Conservation (phyloP, 2,888 invertebrate species). For the Drosophila greeni region DNA sequence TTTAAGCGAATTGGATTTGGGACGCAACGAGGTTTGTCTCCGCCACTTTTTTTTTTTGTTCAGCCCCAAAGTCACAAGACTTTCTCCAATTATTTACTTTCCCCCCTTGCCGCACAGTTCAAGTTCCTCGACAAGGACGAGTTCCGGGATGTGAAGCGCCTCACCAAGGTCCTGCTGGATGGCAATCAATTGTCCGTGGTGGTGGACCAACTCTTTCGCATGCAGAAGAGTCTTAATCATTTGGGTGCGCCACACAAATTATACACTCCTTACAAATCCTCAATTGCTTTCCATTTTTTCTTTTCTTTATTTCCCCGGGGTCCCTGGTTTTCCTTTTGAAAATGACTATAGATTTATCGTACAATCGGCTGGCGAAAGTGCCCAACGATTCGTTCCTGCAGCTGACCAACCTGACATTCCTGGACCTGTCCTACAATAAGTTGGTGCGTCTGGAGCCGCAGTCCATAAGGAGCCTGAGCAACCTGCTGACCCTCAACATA, state of each 20-base stretch:
- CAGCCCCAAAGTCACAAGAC: conserved; percentile 12
- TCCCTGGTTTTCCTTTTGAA: background rate
- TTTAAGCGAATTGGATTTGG: conserved; percentile 86
- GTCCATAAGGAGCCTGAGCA: conserved; percentile 76
- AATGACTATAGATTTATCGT: conserved; percentile 80
- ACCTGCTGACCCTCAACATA: conserved; percentile 83
- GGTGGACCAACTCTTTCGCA: conserved; percentile 84
- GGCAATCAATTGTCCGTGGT: conserved; percentile 88
- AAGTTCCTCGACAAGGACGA: conserved; percentile 87
- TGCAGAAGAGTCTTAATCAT: conserved; percentile 78
- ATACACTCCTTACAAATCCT: conserved; percentile 32
- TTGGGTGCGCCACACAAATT: conserved; percentile 72
- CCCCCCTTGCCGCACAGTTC: conserved; percentile 79
- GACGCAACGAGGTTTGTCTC: conserved; percentile 82
- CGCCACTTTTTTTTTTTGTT: conserved; percentile 15
- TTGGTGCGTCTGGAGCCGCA: conserved; percentile 84
- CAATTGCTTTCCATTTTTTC: conserved; percentile 30
- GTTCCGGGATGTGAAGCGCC: conserved; percentile 84
- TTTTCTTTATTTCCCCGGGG: background rate
- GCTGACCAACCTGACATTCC: conserved; percentile 83
- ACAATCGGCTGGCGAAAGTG: conserved; percentile 87
- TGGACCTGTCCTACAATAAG: conserved; percentile 89
- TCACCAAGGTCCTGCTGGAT: conserved; percentile 84
- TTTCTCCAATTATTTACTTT: conserved; percentile 59
- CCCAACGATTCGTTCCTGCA: conserved; percentile 87